Percentiles rank a stretch among this genome's conserved stretches.
These are phyloP conservation scores for Cebidichthys violaceus DNA, from an alignment of 2,113 vertebrate genomes.

Conservation along the genomic window DNA sequence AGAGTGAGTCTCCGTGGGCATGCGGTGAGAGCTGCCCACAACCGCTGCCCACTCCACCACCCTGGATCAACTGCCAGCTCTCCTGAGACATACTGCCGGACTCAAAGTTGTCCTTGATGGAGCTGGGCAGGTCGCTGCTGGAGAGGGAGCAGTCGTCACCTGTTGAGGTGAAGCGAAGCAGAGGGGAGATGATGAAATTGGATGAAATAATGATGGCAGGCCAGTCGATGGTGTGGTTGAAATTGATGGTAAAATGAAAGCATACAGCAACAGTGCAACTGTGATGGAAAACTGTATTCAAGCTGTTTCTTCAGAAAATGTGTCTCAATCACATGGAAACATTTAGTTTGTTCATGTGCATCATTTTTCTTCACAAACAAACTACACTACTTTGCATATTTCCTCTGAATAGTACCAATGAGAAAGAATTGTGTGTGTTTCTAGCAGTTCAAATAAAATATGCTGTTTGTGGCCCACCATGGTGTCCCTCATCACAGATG, in stretches of 20 bases:
- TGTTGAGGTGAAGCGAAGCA: slow-evolving; percentile 29
- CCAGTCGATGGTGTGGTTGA: neutral
- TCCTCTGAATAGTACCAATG: neutral
- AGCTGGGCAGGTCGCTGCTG: slow-evolving; percentile 92
- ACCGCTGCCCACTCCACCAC: slow-evolving; percentile 93
- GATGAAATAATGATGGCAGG: neutral
- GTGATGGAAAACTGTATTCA: neutral
- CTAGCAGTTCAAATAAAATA: neutral
- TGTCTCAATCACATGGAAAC: neutral
- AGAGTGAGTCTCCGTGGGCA: slow-evolving; percentile 96
- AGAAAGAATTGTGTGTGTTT: fast-evolving
- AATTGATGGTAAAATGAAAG: neutral
- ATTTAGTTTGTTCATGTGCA: neutral
- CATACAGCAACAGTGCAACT: neutral
- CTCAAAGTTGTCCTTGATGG: slow-evolving; percentile 99
- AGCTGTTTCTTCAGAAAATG: neutral
- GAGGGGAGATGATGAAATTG: slow-evolving; percentile 3
- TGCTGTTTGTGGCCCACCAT: slow-evolving; percentile 82
- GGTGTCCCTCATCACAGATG: slow-evolving; percentile 95
- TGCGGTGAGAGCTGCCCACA: slow-evolving; percentile 97
- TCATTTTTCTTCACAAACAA: neutral
- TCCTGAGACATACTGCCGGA: slow-evolving; percentile 91
- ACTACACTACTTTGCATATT: neutral
- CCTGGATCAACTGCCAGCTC: slow-evolving; percentile 97
- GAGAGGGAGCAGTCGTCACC: slow-evolving; percentile 95